Conservation (phyloP, 2,888 invertebrate species). For the Blomia tropicalis region DNA sequence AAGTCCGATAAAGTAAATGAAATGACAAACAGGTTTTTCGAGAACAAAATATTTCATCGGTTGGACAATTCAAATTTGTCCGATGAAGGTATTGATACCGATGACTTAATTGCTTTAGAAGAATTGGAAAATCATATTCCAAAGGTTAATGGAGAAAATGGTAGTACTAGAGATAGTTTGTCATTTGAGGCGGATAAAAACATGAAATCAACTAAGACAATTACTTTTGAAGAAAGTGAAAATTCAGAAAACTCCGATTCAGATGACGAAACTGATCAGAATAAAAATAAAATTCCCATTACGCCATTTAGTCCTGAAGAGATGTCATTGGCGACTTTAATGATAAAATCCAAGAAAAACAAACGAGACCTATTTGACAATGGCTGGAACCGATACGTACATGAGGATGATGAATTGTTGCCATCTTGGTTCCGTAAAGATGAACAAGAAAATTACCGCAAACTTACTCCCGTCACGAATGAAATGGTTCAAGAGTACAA, state of each 20-base stretch:
- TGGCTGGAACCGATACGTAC: constrained; percentile 60
- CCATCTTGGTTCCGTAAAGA: constrained; percentile 94
- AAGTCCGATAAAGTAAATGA: constrained; percentile 31
- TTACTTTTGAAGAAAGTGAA: constrained; percentile 4
- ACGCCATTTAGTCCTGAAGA: constrained; percentile 56
- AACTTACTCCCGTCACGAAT: constrained; percentile 63
- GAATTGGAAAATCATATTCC: constrained; percentile 8
- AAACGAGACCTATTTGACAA: constrained; percentile 74
- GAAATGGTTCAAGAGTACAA: constrained; percentile 70
- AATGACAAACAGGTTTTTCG: constrained; percentile 37
- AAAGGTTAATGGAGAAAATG: not conserved
- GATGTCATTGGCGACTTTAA: constrained; percentile 74
- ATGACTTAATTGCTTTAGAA: constrained; percentile 32
- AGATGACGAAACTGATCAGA: constrained; percentile 18
- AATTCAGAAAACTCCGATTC: constrained; percentile 4
- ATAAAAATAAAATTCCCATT: constrained; percentile 24
- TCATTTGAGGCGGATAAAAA: constrained; percentile 14
- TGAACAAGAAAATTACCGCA: constrained; percentile 73
- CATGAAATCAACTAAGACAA: not conserved
- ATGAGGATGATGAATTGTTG: constrained; percentile 63
- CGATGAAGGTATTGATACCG: constrained; percentile 25
- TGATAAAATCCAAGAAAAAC: constrained; percentile 75
- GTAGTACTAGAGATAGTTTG: not conserved
- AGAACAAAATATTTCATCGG: constrained; percentile 28
- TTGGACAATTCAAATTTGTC: constrained; percentile 25